phyloP scores from a whole-genome alignment of 2,113 vertebrate species.

The Mobula birostris region DNA sequence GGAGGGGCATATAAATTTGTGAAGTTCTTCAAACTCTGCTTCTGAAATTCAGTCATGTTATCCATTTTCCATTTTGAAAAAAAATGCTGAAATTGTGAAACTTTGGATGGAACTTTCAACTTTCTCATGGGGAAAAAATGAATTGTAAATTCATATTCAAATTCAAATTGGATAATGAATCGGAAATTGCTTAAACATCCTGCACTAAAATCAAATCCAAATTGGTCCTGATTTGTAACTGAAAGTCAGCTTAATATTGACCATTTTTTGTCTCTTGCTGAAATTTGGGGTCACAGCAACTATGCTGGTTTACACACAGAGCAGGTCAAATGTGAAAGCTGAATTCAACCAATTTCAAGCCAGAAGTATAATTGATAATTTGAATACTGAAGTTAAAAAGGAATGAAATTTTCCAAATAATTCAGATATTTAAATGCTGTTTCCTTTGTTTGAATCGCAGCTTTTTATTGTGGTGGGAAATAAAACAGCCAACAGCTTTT shows the following conservation, averaged over 20 bases:
- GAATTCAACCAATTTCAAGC: background rate
- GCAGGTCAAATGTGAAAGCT: too few species aligned
- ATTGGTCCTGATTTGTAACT: background rate
- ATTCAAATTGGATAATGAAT: background rate
- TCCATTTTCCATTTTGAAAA: background rate
- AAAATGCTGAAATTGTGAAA: background rate
- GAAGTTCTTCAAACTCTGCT: too few species aligned
- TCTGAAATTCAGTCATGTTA: too few species aligned
- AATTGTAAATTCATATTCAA: too few species aligned
- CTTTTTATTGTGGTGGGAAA: constrained; percentile 89
- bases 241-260: background rate
- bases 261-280: background rate
- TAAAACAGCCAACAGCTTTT: constrained; percentile 83
- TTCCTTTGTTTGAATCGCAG: constrained; percentile 50
- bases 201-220: background rate
- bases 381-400: background rate
- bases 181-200: background rate
- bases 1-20: too few species aligned
- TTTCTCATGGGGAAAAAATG: background rate
- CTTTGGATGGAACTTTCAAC: background rate
- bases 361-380: background rate
- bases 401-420: background rate
- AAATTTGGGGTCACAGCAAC: background rate
- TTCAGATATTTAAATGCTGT: background rate
- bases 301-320: background rate